Evolutionary conservation across 2,888 invertebrate species (phyloP).

Genomic region (Coronaproctus castanopsis): DNA sequence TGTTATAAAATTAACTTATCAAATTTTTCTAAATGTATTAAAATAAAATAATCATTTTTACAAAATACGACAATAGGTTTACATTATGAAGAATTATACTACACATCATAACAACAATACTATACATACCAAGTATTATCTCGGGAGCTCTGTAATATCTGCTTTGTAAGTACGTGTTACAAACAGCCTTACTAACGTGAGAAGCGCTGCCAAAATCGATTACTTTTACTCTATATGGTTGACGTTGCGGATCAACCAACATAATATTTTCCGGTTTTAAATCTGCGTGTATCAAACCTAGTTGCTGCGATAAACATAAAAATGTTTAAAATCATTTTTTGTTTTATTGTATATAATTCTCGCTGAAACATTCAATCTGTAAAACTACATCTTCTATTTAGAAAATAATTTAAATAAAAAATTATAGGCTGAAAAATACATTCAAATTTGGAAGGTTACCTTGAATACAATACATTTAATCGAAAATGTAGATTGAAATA

Average conservation of each 20-base stretch:
- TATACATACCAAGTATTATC: slow-evolving; percentile 54
- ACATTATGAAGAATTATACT: too few species aligned
- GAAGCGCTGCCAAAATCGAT: slow-evolving; percentile 99
- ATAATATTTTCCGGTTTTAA: slow-evolving; percentile 99
- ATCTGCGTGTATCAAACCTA: slow-evolving; percentile 98
- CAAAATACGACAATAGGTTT: too few species aligned
- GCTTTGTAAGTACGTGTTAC: slow-evolving; percentile 97
- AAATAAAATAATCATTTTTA: neutral
- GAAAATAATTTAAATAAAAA: neutral
- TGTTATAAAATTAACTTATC: neutral
- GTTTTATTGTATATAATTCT: neutral
- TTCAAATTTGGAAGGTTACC: too few species aligned
- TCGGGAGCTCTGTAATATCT: slow-evolving; percentile 95
- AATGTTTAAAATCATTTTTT: neutral
- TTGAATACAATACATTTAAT: too few species aligned
- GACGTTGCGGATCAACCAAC: slow-evolving; percentile 94
- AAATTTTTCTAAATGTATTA: neutral
- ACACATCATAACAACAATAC: neutral
- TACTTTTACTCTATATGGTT: slow-evolving; percentile 97
- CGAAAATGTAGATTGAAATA: too few species aligned
- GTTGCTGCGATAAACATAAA: slow-evolving; percentile 44
- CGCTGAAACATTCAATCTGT: neutral
- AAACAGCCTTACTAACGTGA: slow-evolving; percentile 97
- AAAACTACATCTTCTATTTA: neutral
- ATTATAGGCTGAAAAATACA: too few species aligned